Conservation (phyloP, 53 echinoderm and acorn worm species). For the Glandiceps talaboti region DNA sequence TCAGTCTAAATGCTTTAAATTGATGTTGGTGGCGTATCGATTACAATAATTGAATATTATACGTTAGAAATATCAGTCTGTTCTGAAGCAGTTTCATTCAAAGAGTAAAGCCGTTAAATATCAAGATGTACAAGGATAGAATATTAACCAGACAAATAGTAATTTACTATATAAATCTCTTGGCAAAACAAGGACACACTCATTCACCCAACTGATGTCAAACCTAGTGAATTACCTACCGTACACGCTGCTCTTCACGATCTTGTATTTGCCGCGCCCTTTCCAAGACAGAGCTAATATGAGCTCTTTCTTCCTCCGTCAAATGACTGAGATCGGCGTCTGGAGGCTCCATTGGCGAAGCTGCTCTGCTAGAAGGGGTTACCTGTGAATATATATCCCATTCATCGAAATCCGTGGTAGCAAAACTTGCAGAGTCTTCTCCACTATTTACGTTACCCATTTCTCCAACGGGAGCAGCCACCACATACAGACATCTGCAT, state of each 20-base stretch:
- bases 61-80: too few species aligned
- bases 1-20: too few species aligned
- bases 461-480: neutral
- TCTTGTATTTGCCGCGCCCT: slow-evolving; percentile 69
- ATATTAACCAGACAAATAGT: too few species aligned
- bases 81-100: too few species aligned
- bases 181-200: neutral
- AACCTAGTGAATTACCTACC: slow-evolving; percentile 29
- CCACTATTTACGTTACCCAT: neutral
- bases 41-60: too few species aligned
- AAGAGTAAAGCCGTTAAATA: too few species aligned
- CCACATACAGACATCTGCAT: neutral
- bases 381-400: neutral
- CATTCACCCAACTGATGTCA: neutral
- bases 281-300: slow-evolving; percentile 67
- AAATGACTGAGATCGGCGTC: slow-evolving; percentile 89
- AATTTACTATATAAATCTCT: too few species aligned
- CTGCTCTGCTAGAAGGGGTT: neutral
- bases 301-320: slow-evolving; percentile 71
- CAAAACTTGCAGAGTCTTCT: neutral
- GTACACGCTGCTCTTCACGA: slow-evolving; percentile 70
- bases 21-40: too few species aligned
- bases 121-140: too few species aligned
- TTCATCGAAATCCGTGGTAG: neutral
- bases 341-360: slow-evolving; percentile 27